These are phyloP conservation scores for Aurelia sp. DNA, from an alignment of 30 jellyfish, hydroid and myxozoan genomes.

Conservation along the genomic window DNA sequence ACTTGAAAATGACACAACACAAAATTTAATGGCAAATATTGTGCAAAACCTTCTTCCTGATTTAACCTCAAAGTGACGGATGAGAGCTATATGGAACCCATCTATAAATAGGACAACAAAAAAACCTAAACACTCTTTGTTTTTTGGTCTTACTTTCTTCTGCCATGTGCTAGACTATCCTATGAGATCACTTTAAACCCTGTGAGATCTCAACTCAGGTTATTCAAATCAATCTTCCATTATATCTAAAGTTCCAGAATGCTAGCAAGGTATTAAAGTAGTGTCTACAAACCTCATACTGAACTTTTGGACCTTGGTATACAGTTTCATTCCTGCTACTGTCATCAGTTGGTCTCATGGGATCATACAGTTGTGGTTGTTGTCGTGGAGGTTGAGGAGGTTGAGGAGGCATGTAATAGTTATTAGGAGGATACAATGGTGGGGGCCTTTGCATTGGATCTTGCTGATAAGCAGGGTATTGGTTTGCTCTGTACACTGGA, in stretches of 20 bases:
- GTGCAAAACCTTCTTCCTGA: too few relatives aligned
- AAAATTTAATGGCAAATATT: too few relatives aligned
- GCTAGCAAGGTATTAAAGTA: background rate
- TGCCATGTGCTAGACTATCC: too few relatives aligned
- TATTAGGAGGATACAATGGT: constrained; percentile 24
- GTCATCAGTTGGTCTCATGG: constrained; percentile 58
- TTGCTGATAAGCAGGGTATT: constrained; percentile 29
- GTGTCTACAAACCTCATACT: constrained; percentile 35
- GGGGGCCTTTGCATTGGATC: constrained; percentile 1
- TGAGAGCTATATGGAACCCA: too few relatives aligned
- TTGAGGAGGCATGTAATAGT: constrained; percentile 21
- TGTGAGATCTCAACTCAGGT: background rate
- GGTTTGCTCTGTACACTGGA: constrained; percentile 2
- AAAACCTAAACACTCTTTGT: too few relatives aligned
- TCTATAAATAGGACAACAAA: too few relatives aligned
- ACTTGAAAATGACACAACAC: too few relatives aligned
- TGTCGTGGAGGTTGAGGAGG: constrained; percentile 41
- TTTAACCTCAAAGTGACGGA: too few relatives aligned
- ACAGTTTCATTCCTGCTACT: constrained; percentile 9
- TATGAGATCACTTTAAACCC: background rate
- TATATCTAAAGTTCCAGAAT: background rate
- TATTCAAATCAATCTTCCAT: too few relatives aligned
- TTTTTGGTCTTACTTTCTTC: too few relatives aligned
- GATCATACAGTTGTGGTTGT: constrained; percentile 38
- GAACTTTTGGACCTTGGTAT: constrained; percentile 49